Conservation (phyloP, 2,797 vertebrate species). For the Hozukius guyotensis region DNA sequence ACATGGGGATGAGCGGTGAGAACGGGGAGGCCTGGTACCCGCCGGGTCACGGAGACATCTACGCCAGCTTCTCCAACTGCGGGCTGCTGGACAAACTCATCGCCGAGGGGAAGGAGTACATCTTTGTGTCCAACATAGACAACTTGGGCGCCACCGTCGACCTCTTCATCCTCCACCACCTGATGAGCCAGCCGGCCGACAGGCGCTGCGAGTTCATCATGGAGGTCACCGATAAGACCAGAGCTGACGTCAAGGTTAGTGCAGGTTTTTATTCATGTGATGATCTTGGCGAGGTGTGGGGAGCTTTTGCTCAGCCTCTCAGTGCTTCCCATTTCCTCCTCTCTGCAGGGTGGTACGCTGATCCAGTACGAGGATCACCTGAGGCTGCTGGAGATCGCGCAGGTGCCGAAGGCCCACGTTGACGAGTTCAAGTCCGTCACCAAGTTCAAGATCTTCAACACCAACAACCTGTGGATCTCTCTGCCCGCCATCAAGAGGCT, state of each 20-base stretch:
- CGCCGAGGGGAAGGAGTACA: slow-evolving; percentile 92
- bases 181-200: slow-evolving; percentile 92
- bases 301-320: neutral
- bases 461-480: slow-evolving; percentile 98
- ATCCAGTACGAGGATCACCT: slow-evolving; percentile 94
- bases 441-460: slow-evolving; percentile 99
- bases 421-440: slow-evolving; percentile 98
- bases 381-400: slow-evolving; percentile 96
- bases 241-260: slow-evolving; percentile 94
- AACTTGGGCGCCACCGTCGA: slow-evolving; percentile 98
- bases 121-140: slow-evolving; percentile 99
- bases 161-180: slow-evolving; percentile 94
- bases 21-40: slow-evolving; percentile 95
- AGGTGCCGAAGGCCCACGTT: slow-evolving; percentile 95
- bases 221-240: slow-evolving; percentile 98
- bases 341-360: slow-evolving; percentile 91
- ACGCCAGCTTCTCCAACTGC: slow-evolving; percentile 93
- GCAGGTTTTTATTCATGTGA: accelerated
- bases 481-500: slow-evolving; percentile 92
- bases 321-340: neutral
- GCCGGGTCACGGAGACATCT: slow-evolving; percentile 95
- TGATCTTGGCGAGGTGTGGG: neutral
- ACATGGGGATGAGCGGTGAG: slow-evolving; percentile 87
- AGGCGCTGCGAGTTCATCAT: slow-evolving; percentile 96
- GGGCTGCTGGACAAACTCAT: slow-evolving; percentile 92